A percentile compares a stretch with the other conserved stretches of the same genome.
phyloP scores from a whole-genome alignment of 2,888 invertebrate species.

The Volucella zonaria region DNA sequence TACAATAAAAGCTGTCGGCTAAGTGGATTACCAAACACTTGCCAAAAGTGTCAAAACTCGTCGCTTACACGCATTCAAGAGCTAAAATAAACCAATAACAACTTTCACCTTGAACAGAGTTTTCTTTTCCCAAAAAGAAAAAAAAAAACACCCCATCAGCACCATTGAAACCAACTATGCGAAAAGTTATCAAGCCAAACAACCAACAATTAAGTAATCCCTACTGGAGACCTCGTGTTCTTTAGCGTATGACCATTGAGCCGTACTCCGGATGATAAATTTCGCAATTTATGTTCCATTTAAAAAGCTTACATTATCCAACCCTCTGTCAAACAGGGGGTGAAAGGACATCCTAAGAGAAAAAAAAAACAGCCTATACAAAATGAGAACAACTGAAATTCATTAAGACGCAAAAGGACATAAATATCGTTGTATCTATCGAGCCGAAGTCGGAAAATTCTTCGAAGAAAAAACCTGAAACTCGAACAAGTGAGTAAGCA shows the following conservation, averaged over 20 bases:
- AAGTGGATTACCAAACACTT: conserved; percentile 26
- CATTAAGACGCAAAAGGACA: conserved; percentile 58
- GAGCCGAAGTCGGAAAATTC: neutral
- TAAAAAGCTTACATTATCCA: conserved; percentile 57
- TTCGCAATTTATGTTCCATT: conserved; percentile 70
- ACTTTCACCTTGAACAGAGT: conserved; percentile 38
- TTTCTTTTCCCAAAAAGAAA: neutral
- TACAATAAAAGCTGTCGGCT: neutral
- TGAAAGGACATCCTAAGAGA: too few relatives aligned
- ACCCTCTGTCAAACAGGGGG: neutral
- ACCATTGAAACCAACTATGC: neutral
- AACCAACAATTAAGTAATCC: conserved; percentile 65
- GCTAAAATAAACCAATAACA: conserved; percentile 30
- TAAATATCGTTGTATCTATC: conserved; percentile 7
- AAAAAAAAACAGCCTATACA: conserved; percentile 28
- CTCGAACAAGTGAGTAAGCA: conserved; percentile 37
- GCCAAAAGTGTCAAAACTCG: conserved; percentile 14
- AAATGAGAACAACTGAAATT: conserved; percentile 69
- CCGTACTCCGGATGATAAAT: conserved; percentile 57
- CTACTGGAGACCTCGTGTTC: conserved; percentile 13
- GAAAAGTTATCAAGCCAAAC: conserved; percentile 40
- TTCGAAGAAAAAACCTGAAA: conserved; percentile 15
- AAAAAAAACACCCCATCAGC: neutral
- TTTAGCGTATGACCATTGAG: conserved; percentile 23
- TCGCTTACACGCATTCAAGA: conserved; percentile 22